Base-by-base conservation (phyloP, 2,113 vertebrate species). In the Synodontis membranacea region DNA sequence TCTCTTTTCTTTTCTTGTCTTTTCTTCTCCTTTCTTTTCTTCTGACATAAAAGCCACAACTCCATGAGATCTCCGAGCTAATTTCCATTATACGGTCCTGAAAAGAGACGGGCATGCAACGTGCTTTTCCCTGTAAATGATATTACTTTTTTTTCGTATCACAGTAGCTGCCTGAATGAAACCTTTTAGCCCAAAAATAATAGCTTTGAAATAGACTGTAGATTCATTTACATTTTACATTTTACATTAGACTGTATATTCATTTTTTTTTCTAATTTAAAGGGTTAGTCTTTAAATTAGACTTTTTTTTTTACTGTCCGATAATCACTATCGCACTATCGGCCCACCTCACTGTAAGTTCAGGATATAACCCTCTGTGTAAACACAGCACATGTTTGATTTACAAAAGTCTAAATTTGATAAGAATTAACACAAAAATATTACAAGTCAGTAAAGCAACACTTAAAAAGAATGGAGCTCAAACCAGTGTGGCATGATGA, bases 31-130 rank as follows among this genome's bases (percentile, higher is more conserved):
- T n/a, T n/a, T n/a, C n/a, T 74, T 42, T 52, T 39, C 34, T 78
- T 85, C 54, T 80, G 46, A 37, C 44, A 66, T 79, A 64, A 80
- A 85, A 80, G 84, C 58, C 58, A 31, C 23, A n/a, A 64, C 84
- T 46, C 84, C 84, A 66, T 21, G 58, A 39, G 60, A 31, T 76
- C 84, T 75, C 72, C 37, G 60, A 39, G 68, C 58, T 54, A 58
- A 42, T 48, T 64, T 85, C 75, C 75, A 85, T 85, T 80, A 54
- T 28, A 25, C 12, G 14, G 58, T 21, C 31, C 5, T 78, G 31
- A 85, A 85, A 66, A 37, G 60, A 85, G 28, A n/a, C 21, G 8
- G 72, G 9, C 46, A 4, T 39, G 31, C 46, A 19, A 80, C 4
- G 11, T 14, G 75, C 21, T 62, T 78, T 44, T 80, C 42, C 31